A percentile compares a stretch with the other conserved stretches of the same genome.
phyloP scores from a whole-genome alignment of 1,140 invertebrate genomes.

The Olivierus martensii region DNA sequence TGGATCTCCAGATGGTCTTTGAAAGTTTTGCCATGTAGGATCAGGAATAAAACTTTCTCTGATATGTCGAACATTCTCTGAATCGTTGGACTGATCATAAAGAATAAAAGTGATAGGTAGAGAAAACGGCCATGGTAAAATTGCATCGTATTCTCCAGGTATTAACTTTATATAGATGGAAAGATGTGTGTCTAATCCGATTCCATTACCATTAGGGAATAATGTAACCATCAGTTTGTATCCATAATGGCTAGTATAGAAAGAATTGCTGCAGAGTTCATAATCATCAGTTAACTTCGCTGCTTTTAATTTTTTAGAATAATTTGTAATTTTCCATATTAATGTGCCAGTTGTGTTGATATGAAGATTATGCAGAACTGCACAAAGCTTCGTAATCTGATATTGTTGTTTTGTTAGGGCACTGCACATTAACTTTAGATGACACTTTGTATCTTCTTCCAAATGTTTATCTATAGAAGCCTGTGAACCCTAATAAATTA shows the following conservation, averaged over 20 bases:
- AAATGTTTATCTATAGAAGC: too few species aligned
- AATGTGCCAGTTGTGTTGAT: conserved; percentile 66
- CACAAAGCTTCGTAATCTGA: conserved; percentile 34
- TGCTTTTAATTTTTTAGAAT: conserved; percentile 67
- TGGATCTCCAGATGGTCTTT: too few species aligned
- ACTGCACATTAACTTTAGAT: too few species aligned
- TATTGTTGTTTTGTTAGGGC: neutral
- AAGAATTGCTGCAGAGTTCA: conserved; percentile 76
- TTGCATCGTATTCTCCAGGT: conserved; percentile 83
- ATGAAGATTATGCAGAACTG: conserved; percentile 55
- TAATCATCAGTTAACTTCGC: conserved; percentile 76
- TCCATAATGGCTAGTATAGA: conserved; percentile 88
- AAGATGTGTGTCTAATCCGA: conserved; percentile 75
- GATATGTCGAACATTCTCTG: conserved; percentile 58
- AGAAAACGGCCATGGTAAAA: conserved; percentile 86
- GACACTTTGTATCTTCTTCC: too few species aligned
- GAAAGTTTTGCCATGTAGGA: conserved; percentile 66
- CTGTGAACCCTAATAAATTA: too few species aligned
- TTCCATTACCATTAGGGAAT: conserved; percentile 87
- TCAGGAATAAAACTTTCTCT: conserved; percentile 87
- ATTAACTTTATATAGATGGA: conserved; percentile 89
- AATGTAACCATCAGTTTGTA: conserved; percentile 86
- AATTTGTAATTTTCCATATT: conserved; percentile 82
- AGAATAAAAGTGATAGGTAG: conserved; percentile 85
- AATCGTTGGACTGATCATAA: conserved; percentile 68